Conservation (phyloP, 2,113 vertebrate species). For the Lepidiolamprologus cunningtoni region DNA sequence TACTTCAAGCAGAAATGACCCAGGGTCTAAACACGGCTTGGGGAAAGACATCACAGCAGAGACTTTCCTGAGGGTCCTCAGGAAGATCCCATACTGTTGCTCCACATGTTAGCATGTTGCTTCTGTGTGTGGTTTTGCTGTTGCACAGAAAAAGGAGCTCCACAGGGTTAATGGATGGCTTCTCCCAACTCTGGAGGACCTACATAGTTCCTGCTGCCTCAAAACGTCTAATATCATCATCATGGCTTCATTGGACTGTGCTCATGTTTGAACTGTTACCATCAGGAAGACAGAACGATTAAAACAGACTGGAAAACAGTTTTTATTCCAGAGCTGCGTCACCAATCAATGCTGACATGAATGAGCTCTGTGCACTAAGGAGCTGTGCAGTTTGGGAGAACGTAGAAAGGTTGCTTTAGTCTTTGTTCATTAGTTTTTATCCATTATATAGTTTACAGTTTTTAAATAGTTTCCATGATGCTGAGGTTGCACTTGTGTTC, state of each 20-base stretch:
- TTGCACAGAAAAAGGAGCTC: background rate
- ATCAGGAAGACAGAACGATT: background rate
- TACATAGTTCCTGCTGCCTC: background rate
- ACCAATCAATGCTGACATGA: background rate
- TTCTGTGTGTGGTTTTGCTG: background rate
- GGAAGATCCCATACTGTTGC: fast-evolving
- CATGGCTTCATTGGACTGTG: fast-evolving
- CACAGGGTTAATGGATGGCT: fast-evolving
- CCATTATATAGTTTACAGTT: background rate
- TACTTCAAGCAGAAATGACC: fast-evolving
- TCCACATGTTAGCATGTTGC: fast-evolving
- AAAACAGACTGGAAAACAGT: background rate
- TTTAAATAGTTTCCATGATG: background rate
- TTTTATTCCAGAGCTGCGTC: fast-evolving
- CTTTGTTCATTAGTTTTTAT: background rate
- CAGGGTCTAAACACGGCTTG: background rate
- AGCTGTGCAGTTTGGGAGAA: fast-evolving
- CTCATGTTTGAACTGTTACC: background rate
- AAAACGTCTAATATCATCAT: fast-evolving
- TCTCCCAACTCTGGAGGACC: background rate
- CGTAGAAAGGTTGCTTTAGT: fast-evolving
- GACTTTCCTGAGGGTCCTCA: background rate
- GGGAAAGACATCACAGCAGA: background rate
- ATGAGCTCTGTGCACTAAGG: background rate
- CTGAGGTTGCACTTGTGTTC: background rate